phyloP scores from a whole-genome alignment of 2,113 vertebrate species.

The Hippocampus zosterae region DNA sequence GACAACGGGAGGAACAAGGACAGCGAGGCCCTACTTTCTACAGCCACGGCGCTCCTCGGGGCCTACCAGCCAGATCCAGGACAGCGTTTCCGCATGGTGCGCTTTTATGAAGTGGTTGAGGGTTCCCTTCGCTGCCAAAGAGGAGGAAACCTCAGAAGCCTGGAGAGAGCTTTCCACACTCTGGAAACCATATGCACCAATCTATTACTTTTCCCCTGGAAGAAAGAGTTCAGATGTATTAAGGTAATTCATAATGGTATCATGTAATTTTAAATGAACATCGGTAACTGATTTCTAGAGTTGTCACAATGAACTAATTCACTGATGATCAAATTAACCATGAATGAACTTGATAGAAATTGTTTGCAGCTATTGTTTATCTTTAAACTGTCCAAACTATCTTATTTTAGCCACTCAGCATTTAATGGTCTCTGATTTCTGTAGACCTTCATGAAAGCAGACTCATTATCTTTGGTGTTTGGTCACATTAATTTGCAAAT shows the following conservation, averaged over 20 bases:
- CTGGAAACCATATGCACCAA: conserved; percentile 91
- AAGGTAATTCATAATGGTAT: conserved; percentile 73
- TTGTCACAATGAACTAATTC: no score
- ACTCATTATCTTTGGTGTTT: no score
- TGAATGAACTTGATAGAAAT: no score
- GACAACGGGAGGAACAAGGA: conserved; percentile 69
- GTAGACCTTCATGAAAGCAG: no score
- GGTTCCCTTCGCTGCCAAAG: conserved; percentile 82
- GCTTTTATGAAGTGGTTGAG: conserved; percentile 90
- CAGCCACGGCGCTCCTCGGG: conserved; percentile 87
- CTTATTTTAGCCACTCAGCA: no score
- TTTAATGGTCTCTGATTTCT: no score
- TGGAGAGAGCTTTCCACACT: conserved; percentile 83
- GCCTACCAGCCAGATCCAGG: conserved; percentile 87
- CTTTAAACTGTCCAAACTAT: no score
- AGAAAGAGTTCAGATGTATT: conserved; percentile 95
- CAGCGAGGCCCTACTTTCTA: conserved; percentile 81
- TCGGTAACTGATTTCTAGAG: no score
- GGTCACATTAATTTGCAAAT: no score
- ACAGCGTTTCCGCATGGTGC: conserved; percentile 87
- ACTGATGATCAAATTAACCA: no score
- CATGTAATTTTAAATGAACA: no score
- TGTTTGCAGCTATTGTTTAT: no score
- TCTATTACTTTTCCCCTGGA: conserved; percentile 96
- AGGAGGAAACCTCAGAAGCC: conserved; percentile 79